These are phyloP conservation scores for Odontamblyopus rebecca DNA, from an alignment of 2,797 vertebrate species.

Conservation along the genomic window DNA sequence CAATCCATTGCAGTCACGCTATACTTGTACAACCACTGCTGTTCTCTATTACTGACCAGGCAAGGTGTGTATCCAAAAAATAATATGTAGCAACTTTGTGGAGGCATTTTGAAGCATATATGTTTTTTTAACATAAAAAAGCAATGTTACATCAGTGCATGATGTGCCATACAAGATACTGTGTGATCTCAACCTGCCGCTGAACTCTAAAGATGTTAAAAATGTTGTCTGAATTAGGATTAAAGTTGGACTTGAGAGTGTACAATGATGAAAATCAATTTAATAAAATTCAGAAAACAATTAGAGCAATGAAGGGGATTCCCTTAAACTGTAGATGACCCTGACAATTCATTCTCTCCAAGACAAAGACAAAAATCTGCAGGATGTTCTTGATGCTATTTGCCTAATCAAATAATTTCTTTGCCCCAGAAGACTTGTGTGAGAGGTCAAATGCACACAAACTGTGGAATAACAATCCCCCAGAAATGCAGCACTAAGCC, in stretches of 20 bases:
- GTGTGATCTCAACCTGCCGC: constrained; percentile 19
- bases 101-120: constrained; percentile 18
- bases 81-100: constrained; percentile 26
- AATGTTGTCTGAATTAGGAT: constrained; percentile 20
- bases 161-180: constrained; percentile 12
- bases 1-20: constrained; percentile 69
- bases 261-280: constrained; percentile 27
- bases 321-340: constrained; percentile 32
- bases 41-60: constrained; percentile 52
- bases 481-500: constrained; percentile 39
- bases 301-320: constrained; percentile 28
- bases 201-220: constrained; percentile 22
- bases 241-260: constrained; percentile 16
- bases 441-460: constrained; percentile 30
- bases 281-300: constrained; percentile 25
- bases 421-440: constrained; percentile 28
- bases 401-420: constrained; percentile 41
- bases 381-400: constrained; percentile 39
- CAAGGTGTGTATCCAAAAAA: constrained; percentile 45
- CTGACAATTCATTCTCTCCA: constrained; percentile 4
- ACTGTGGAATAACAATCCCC: constrained; percentile 44
- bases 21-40: constrained; percentile 62
- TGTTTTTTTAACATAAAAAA: not conserved
- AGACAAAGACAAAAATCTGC: constrained; percentile 7
- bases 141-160: constrained; percentile 19